phyloP scores from a whole-genome alignment of 2,888 invertebrate species.

The Lordiphosa fenestrarum region DNA sequence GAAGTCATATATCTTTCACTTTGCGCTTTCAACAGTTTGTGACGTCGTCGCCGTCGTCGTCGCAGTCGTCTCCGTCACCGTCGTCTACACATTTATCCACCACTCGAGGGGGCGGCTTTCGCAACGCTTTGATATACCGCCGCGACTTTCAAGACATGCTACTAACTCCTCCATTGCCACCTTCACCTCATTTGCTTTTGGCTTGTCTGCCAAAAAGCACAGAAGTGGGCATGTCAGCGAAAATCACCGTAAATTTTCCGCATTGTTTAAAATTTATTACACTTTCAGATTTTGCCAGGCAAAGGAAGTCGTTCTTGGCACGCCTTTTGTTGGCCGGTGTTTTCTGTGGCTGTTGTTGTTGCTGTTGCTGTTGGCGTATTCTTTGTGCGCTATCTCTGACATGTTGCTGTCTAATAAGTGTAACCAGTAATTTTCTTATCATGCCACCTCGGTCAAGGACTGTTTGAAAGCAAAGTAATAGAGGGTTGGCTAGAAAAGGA shows the following conservation, averaged over 20 bases:
- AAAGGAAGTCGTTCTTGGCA: constrained; percentile 31
- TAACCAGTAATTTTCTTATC: constrained; percentile 72
- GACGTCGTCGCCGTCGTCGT: constrained; percentile 43
- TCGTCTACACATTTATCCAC: constrained; percentile 56
- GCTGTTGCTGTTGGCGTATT: neutral
- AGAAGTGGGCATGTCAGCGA: constrained; percentile 72
- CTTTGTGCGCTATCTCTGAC: constrained; percentile 53
- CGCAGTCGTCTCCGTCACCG: constrained; percentile 21
- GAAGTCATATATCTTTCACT: constrained; percentile 74
- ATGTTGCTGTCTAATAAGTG: constrained; percentile 69
- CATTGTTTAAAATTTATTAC: constrained; percentile 75
- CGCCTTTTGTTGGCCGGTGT: constrained; percentile 60
- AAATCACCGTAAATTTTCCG: constrained; percentile 73
- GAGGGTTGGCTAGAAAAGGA: neutral
- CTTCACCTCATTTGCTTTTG: constrained; percentile 23
- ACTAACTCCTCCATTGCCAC: constrained; percentile 20
- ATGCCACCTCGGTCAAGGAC: constrained; percentile 25
- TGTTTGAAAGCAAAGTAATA: neutral
- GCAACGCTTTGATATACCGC: constrained; percentile 68
- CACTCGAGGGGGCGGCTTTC: constrained; percentile 50
- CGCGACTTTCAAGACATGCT: constrained; percentile 53
- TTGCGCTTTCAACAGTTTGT: constrained; percentile 75
- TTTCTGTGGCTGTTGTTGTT: constrained; percentile 1
- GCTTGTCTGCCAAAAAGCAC: constrained; percentile 53
- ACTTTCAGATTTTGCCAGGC: constrained; percentile 61